phyloP scores from a whole-genome alignment of 2,888 invertebrate species.

The Synergus laeviventris region DNA sequence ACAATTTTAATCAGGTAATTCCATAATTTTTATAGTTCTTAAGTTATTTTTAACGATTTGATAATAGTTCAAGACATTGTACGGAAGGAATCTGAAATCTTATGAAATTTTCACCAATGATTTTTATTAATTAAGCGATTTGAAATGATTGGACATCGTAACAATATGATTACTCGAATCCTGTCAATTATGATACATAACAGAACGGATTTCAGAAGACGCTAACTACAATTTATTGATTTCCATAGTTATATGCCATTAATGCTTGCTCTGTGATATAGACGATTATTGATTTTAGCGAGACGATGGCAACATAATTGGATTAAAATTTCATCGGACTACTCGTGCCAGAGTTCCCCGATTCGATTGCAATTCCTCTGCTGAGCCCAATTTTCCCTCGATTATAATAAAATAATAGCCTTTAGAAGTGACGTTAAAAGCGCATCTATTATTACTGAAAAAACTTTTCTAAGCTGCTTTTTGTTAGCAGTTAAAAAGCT shows the following conservation, averaged over 20 bases:
- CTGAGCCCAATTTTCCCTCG: constrained; percentile 7
- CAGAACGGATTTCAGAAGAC: constrained; percentile 16
- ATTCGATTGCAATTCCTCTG: constrained; percentile 2
- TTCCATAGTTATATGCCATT: not conserved
- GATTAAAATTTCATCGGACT: constrained; percentile 22
- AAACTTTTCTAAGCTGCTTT: not conserved
- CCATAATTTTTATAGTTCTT: too few species aligned
- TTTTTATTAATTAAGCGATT: not conserved
- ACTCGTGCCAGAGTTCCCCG: not conserved
- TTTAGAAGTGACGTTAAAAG: not conserved
- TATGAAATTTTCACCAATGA: too few species aligned
- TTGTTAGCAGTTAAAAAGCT: not conserved
- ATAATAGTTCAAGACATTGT: too few species aligned
- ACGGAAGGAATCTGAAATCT: too few species aligned
- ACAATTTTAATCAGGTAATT: not conserved
- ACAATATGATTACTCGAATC: not conserved
- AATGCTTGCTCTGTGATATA: constrained; percentile 5
- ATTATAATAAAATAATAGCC: not conserved
- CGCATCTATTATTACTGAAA: not conserved
- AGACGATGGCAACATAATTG: constrained; percentile 30
- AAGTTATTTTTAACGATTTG: too few species aligned
- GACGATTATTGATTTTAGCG: constrained; percentile 26
- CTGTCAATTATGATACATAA: constrained; percentile 8
- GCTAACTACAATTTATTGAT: constrained; percentile 18
- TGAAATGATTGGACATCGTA: not conserved